Percentiles rank a stretch among this genome's conserved stretches.
phyloP scores from a whole-genome alignment of 2,797 vertebrate genomes.

The Diceros bicornis region DNA sequence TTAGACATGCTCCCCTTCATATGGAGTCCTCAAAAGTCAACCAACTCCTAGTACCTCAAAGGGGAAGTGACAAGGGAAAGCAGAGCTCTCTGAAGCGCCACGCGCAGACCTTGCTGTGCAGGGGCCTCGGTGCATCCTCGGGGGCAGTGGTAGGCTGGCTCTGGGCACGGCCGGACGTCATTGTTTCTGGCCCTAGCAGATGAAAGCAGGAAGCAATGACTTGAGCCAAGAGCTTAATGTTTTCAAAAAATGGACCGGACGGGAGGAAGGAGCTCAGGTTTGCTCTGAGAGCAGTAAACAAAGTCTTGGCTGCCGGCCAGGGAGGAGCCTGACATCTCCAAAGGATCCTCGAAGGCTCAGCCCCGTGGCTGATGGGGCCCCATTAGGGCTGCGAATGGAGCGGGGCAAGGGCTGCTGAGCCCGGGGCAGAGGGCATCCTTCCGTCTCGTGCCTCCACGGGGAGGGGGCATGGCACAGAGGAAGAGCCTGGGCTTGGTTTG shows the following conservation, averaged over 20 bases:
- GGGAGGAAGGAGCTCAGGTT: slow-evolving; percentile 44
- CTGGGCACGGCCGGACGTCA: background rate
- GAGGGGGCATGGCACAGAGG: background rate
- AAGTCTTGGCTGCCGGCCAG: slow-evolving; percentile 74
- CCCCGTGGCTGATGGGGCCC: background rate
- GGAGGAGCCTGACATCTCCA: slow-evolving; percentile 26
- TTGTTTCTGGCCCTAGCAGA: background rate
- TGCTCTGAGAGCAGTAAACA: slow-evolving; percentile 80
- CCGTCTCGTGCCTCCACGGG: accelerated
- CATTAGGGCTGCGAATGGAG: background rate
- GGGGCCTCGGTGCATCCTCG: accelerated
- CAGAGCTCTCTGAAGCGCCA: background rate
- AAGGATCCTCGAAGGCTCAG: slow-evolving; percentile 64
- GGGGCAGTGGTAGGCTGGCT: background rate
- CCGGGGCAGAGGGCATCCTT: background rate
- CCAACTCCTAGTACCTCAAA: background rate
- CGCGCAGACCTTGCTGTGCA: background rate
- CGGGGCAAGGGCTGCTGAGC: background rate
- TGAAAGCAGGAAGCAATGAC: slow-evolving; percentile 29
- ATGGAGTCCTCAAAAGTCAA: background rate
- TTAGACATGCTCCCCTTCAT: accelerated
- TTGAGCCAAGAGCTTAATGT: slow-evolving; percentile 11
- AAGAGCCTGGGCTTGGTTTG: accelerated
- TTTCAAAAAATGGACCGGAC: background rate
- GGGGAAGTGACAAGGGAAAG: background rate